Percentiles rank a stretch among this genome's conserved stretches.
These are phyloP conservation scores for Melanocharis versteri DNA, from an alignment of 2,113 vertebrate species.

Conservation along the genomic window DNA sequence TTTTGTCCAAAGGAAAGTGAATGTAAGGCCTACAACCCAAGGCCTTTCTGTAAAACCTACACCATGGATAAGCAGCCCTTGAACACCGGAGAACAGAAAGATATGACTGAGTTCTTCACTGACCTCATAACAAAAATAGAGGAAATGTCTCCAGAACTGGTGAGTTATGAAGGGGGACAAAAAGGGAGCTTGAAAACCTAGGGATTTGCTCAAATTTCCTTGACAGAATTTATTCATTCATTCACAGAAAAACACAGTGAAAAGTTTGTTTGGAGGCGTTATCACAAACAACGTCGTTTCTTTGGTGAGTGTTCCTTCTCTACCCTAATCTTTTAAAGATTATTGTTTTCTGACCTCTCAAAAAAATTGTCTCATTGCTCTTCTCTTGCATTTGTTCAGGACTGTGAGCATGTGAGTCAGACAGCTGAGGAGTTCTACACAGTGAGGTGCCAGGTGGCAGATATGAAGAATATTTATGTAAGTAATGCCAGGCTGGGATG, in stretches of 20 bases:
- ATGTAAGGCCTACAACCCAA: conserved; percentile 96
- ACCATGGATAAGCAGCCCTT: conserved; percentile 99
- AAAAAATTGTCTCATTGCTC: not conserved
- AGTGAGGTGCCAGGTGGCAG: conserved; percentile 95
- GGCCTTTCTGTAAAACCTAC: conserved; percentile 98
- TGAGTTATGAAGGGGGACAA: conserved; percentile 58
- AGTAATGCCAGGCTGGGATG: conserved; percentile 61
- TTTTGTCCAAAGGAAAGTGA: conserved; percentile 86
- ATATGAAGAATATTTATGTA: conserved; percentile 99
- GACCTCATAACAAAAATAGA: conserved; percentile 99
- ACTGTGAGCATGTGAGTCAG: conserved; percentile 98
- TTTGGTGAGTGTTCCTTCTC: conserved; percentile 80
- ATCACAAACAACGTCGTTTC: conserved; percentile 99
- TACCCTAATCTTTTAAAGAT: not conserved
- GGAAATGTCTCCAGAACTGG: conserved; percentile 98
- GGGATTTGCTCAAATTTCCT: not conserved
- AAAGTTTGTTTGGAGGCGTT: conserved; percentile 96
- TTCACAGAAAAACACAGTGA: conserved; percentile 96
- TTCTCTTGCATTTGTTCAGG: conserved; percentile 69
- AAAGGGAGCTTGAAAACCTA: not conserved
- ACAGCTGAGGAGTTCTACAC: conserved; percentile 99
- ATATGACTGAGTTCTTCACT: conserved; percentile 99
- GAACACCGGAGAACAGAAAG: conserved; percentile 98
- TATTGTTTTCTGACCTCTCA: not conserved
- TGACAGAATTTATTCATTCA: conserved; percentile 53